Conservation (phyloP, 2,888 invertebrate genomes). For the Scaptomyza caliginosa region DNA sequence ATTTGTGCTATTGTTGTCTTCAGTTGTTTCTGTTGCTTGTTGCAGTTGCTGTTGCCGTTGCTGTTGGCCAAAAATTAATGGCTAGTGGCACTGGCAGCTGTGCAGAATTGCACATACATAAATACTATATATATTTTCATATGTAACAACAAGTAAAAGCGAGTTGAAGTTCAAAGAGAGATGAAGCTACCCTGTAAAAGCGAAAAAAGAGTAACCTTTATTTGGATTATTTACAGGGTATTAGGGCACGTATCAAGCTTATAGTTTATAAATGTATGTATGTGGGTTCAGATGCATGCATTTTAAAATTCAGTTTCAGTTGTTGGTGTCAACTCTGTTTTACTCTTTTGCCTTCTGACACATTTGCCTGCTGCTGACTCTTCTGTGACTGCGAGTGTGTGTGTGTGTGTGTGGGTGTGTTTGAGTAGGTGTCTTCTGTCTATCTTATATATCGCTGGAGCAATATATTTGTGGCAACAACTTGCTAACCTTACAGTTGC, state of each 20-base stretch:
- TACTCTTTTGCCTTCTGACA: constrained; percentile 33
- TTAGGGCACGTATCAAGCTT: background rate
- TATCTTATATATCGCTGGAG: constrained; percentile 56
- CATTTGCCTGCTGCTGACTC: constrained; percentile 8
- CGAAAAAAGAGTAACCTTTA: too few relatives aligned
- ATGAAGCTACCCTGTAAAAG: background rate
- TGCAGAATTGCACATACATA: constrained; percentile 48
- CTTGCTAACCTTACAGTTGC: background rate
- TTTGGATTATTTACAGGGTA: background rate
- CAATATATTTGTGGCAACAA: constrained; percentile 38
- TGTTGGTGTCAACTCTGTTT: constrained; percentile 50
- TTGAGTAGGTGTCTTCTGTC: constrained; percentile 39
- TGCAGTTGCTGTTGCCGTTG: constrained; percentile 55
- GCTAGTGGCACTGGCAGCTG: constrained; percentile 69
- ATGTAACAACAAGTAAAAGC: constrained; percentile 25
- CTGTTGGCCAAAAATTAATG: constrained; percentile 74
- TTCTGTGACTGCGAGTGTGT: constrained; percentile 6
- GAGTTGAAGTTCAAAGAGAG: background rate
- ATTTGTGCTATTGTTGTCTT: constrained; percentile 36
- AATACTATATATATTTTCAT: background rate
- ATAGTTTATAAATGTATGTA: too few relatives aligned
- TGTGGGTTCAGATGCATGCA: constrained; percentile 15
- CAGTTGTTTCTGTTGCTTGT: constrained; percentile 25
- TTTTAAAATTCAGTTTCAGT: constrained; percentile 30
- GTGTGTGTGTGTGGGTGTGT: constrained; percentile 1